Conservation (phyloP, 1,140 invertebrate genomes). For the Episyrphus balteatus region DNA sequence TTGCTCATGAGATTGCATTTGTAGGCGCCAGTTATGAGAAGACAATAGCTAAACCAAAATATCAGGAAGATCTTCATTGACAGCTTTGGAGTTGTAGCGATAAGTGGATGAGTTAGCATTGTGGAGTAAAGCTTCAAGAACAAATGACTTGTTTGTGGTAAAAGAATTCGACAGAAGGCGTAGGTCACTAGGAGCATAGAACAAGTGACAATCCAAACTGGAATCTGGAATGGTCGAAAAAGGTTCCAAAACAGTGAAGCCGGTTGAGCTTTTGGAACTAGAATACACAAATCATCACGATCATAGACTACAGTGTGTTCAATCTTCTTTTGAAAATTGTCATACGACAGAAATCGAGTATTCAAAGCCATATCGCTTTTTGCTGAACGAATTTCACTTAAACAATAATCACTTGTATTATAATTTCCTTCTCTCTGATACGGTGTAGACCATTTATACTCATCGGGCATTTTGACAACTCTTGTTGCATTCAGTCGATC, state of each 20-base stretch:
- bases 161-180: slow-evolving; percentile 10
- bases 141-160: neutral
- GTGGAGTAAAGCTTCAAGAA: slow-evolving; percentile 18
- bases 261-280: slow-evolving; percentile 24
- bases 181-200: slow-evolving; percentile 14
- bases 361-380: slow-evolving; percentile 27
- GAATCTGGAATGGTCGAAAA: slow-evolving; percentile 21
- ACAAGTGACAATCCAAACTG: slow-evolving; percentile 19
- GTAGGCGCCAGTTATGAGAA: slow-evolving; percentile 26
- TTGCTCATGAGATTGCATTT: slow-evolving; percentile 28
- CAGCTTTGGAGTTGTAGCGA: slow-evolving; percentile 4
- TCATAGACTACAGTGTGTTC: slow-evolving; percentile 22
- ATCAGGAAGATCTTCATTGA: slow-evolving; percentile 19
- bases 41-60: slow-evolving; percentile 26
- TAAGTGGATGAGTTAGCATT: slow-evolving; percentile 16
- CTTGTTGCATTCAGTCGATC: slow-evolving; percentile 27
- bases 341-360: slow-evolving; percentile 19
- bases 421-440: slow-evolving; percentile 10
- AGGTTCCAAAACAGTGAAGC: slow-evolving; percentile 27
- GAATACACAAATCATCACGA: slow-evolving; percentile 28
- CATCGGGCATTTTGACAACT: slow-evolving; percentile 8
- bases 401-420: slow-evolving; percentile 18
- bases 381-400: slow-evolving; percentile 19
- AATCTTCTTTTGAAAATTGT: slow-evolving; percentile 13
- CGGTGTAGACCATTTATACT: slow-evolving; percentile 4